Conservation (phyloP, 2,797 vertebrate genomes). For the Coregonus suidteri region DNA sequence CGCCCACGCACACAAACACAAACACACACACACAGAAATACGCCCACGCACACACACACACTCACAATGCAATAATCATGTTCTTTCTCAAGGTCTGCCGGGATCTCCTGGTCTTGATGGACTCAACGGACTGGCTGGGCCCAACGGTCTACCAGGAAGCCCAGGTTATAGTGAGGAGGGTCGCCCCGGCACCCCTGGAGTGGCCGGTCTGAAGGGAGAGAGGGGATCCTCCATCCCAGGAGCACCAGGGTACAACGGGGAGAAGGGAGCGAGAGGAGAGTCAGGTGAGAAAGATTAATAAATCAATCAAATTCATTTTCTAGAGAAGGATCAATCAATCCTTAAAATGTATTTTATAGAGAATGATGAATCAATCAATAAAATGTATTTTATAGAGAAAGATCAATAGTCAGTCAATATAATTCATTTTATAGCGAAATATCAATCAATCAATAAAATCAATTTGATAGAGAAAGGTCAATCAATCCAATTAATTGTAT, state of each 20-base stretch:
- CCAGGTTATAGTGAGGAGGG: conserved; percentile 81
- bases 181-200: conserved; percentile 77
- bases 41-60: background rate
- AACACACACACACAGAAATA: background rate
- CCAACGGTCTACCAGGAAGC: conserved; percentile 86
- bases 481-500: too few relatives aligned
- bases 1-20: too few relatives aligned
- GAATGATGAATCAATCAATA: too few relatives aligned
- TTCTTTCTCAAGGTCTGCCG: conserved; percentile 75
- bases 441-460: too few relatives aligned
- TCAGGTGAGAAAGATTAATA: conserved; percentile 71
- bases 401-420: too few relatives aligned
- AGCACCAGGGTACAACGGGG: conserved; percentile 78
- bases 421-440: too few relatives aligned
- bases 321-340: too few relatives aligned
- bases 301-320: background rate
- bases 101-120: conserved; percentile 87
- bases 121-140: conserved; percentile 89
- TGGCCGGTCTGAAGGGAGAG: conserved; percentile 86
- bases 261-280: conserved; percentile 83
- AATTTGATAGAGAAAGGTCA: too few relatives aligned
- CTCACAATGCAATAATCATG: background rate
- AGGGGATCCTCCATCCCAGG: conserved; percentile 77
- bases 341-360: too few relatives aligned
- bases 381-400: too few relatives aligned